Evolutionary conservation across 2,113 vertebrate species (phyloP), one percentile per base, ranked within the genome.

Genomic region (Scophthalmus maximus): DNA sequence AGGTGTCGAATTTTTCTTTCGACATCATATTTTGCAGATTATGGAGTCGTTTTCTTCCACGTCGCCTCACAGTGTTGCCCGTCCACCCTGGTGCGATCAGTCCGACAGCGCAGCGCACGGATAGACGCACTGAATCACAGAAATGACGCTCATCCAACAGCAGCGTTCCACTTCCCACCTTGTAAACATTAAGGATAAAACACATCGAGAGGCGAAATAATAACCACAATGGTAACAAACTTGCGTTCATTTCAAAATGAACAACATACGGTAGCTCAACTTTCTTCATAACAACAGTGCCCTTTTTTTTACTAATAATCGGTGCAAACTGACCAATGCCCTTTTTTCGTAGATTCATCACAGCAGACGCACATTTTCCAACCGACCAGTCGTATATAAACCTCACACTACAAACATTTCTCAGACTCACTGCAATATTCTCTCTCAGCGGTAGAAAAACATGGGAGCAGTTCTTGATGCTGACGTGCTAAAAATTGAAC

Each of bases 401-500:
- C n/a, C n/a, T n/a, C n/a, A 55, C 20, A 29, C 47, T 27, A 55
- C 61, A 55, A 50, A 29, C 20, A 29, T 70, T 22, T 46, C 66
- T 17, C 68, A 62, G 27, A 53, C 46, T 26, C 18, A 38, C 42
- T 34, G 59, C 22, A 6, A 42, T 23, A 68, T 47, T 57, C 63
- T 49, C 56, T 73, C 46, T 79, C 56, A 26, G 5, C 30, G 47
- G 51, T 49, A n/a, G n/a, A 69, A 23, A 57, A 78, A 73, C 22
- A 58, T 29, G 18, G 62, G 55, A 63, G 57, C 59, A 76, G 15
- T 55, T 78, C 50, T 78, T 64, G 55, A 47, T 8, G 57, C 63
- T 68, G 56, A 82, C 15, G 76, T 90, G 81, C 79, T 77, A 18
- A 42, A 79, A 86, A 76, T n/a, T 65, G 78, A 81, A 76, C 65